Evolutionary conservation across 2,113 vertebrate species (phyloP), one percentile per base, ranked within the genome.

Genomic region (Ameiurus melas): DNA sequence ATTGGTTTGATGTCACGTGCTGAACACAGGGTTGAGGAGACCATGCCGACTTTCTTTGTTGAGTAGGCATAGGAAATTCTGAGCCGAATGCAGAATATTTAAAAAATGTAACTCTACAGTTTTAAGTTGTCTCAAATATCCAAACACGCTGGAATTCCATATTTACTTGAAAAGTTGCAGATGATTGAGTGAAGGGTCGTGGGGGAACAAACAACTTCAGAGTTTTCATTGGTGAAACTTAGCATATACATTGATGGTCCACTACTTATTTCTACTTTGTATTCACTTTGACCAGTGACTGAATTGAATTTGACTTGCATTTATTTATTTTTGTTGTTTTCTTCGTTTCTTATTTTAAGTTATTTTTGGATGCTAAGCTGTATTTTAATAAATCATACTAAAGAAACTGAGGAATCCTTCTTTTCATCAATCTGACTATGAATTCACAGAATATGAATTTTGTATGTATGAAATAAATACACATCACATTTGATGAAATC

Each of bases 351-450:
- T 73, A 27, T 81, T 80, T 36, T 60, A 85, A 89, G 39, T 86
- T 62, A 81, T 80, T 88, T 68, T 85, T 30, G 53, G 9, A 43
- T 73, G 58, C 53, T 39, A 89, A 51, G 39, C 8, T 55, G 39
- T 83, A 62, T 86, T 86, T 86, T 55, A 83, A 86, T 89, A 83
- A 89, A 89, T 77, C 19, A 14, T 36, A 73, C 33, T n/a, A 4
- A 66, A 86, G 30, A 71, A 83, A 64, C 33, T 30, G 22, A 33
- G 58, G n/a, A 53, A 70, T 89, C 20, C 16, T 86, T 14, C 2
- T 81, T 85, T 84, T 84, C 43, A 47, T 47, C 43, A 47, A 47
- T 36, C 47, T 58, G 30, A 57, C 8, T 81, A 33, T 19, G 53
- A 33, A 19, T 55, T 55, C 51, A 17, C 25, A 2, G 47, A 78